These are phyloP conservation scores for Labia minor DNA, from an alignment of 2,888 invertebrate genomes.

Conservation along the genomic window DNA sequence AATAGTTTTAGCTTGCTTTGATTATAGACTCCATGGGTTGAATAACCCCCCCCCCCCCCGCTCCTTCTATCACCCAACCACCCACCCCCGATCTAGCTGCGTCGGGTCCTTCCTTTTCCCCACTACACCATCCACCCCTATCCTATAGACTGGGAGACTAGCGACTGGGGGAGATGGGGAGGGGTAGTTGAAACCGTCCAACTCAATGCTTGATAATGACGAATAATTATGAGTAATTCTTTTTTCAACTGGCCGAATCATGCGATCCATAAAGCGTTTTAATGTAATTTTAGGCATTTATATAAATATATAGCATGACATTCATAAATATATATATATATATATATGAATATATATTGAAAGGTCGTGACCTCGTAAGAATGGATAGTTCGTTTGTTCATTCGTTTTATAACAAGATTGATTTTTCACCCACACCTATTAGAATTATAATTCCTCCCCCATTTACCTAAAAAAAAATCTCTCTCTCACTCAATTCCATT, in stretches of 20 bases:
- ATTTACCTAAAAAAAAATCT: no score
- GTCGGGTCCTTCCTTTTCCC: no score
- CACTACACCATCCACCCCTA: no score
- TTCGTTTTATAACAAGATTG: not conserved
- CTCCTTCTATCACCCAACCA: no score
- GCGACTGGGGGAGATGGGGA: no score
- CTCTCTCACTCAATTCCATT: no score
- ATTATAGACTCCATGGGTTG: not conserved
- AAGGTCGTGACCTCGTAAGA: constrained; percentile 2
- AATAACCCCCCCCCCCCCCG: not conserved
- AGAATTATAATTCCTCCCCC: no score
- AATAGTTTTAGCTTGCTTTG: not conserved
- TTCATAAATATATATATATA: no score
- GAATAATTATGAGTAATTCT: constrained; percentile 13
- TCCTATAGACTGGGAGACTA: no score
- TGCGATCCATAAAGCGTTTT: constrained; percentile 13
- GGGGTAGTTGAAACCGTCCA: not conserved
- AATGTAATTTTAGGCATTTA: constrained; percentile 13
- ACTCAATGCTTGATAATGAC: constrained; percentile 8
- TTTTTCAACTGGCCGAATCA: constrained; percentile 13
- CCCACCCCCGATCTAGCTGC: no score
- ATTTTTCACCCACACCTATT: no score
- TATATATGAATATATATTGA: no score
- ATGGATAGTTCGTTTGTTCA: not conserved
- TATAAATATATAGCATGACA: constrained; percentile 1